Conservation (phyloP, 2,888 invertebrate genomes). For the Metellina segmentata region DNA sequence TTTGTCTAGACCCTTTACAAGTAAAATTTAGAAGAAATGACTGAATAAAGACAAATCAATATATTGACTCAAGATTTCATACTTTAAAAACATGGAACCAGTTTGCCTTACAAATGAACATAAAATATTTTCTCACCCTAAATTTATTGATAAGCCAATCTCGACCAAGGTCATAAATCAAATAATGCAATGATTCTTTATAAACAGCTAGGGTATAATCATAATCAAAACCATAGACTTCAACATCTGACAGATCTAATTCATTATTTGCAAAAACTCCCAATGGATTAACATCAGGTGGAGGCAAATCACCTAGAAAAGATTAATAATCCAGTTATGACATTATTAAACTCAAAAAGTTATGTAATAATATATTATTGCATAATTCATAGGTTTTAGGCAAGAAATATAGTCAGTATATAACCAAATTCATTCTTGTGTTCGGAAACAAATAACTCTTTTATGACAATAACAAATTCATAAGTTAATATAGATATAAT, state of each 20-base stretch:
- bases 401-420: too few relatives aligned
- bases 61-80: neutral
- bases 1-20: too few relatives aligned
- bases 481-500: too few relatives aligned
- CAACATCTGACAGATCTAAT: constrained; percentile 92
- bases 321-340: neutral
- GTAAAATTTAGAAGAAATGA: too few relatives aligned
- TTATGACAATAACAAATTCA: too few relatives aligned
- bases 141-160: constrained; percentile 92
- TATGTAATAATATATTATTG: neutral
- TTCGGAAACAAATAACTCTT: too few relatives aligned
- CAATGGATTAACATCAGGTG: constrained; percentile 86
- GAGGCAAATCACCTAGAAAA: constrained; percentile 65
- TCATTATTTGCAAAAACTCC: constrained; percentile 99
- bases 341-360: neutral
- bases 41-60: neutral
- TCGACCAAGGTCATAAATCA: constrained; percentile 94
- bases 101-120: too few relatives aligned
- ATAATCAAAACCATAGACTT: constrained; percentile 98
- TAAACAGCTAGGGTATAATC: constrained; percentile 98
- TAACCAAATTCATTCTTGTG: too few relatives aligned
- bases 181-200: constrained; percentile 91
- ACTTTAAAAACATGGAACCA: neutral
- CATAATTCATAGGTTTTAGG: too few relatives aligned
- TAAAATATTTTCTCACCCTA: constrained; percentile 85